Base-by-base conservation (phyloP, 2,797 vertebrate genomes). In the Lagodon rhomboides region DNA sequence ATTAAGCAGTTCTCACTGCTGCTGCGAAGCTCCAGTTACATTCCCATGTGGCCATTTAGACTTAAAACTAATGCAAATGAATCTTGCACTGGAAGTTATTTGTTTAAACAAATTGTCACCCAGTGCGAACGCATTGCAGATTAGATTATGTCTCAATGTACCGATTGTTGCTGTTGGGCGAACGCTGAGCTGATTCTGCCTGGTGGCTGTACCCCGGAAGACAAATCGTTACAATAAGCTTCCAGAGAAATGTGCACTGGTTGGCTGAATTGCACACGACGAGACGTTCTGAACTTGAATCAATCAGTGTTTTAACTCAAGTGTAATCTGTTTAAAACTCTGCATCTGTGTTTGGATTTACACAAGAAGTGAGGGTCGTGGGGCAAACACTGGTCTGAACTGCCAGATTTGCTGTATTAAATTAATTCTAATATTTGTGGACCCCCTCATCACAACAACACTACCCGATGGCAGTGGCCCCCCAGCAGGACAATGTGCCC, bases 41-140 rank as follows among this genome's bases (percentile, higher is more conserved):
- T 71, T 89, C 88, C 81, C 85, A 67, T 69, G 82, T 83, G 85
- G 73, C 63, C 77, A 3, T 65, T 88, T 89, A 83, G 55, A 84
- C 65, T 87, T 75, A 83, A 81, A 87, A 88, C 68, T 60, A 87
- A 91, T 89, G 90, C 83, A 91, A 91, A 93, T 90, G 69, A 87
- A 84, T 80, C 54, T 73, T 73, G 51, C 83, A 84, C 88, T 88
- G 79, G 64, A 90, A 91, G 79, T 90, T 88, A 85, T 92, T 92
- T 89, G 83, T 74, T 87, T 47, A 75, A 88, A 83, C 67, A 85
- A 82, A 87, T 83, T 80, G 80, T 83, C 78, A 71, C 74, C 70
- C 54, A 8, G 67, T 68, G 72, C 77, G 77, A 85, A 75, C 76
- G 44, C 41, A 30, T 12, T 55, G 16, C 62, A 55, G 61, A 80